These are phyloP conservation scores for Dunckerocampus dactyliophorus DNA, from an alignment of 2,113 vertebrate genomes.

Conservation along the genomic window DNA sequence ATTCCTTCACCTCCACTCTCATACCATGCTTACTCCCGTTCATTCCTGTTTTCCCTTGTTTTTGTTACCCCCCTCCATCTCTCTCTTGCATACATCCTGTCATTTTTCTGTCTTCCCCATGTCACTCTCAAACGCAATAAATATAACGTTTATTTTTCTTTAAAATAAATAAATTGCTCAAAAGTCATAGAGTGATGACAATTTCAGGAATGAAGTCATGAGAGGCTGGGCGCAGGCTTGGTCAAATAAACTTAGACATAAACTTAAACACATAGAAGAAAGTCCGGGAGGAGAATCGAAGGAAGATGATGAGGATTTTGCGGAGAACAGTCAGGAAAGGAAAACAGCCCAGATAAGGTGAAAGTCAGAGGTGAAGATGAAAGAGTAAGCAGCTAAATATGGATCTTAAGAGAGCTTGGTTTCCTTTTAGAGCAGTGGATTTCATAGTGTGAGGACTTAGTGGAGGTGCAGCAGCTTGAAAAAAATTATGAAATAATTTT, in stretches of 20 bases:
- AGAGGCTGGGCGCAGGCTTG: constrained; percentile 30
- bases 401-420: constrained; percentile 2
- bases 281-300: constrained; percentile 12
- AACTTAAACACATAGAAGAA: too few relatives aligned
- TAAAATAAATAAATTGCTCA: constrained; percentile 59
- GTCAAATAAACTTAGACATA: constrained; percentile 40
- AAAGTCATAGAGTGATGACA: constrained; percentile 41
- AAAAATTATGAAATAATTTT: too few relatives aligned
- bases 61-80: constrained; percentile 16
- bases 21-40: constrained; percentile 41
- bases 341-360: constrained; percentile 17
- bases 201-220: constrained; percentile 44
- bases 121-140: constrained; percentile 45
- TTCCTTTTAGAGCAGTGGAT: not conserved
- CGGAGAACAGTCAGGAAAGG: not conserved
- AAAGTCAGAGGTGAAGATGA: constrained; percentile 18
- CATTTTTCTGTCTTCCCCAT: constrained; percentile 14
- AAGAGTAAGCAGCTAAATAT: not conserved
- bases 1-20: constrained; percentile 54
- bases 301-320: constrained; percentile 3
- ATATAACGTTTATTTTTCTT: constrained; percentile 57
- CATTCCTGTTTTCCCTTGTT: constrained; percentile 44
- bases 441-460: not conserved
- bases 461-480: too few relatives aligned
- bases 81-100: constrained; percentile 25